Evolutionary conservation across 2,888 invertebrate genomes (phyloP).

Genomic region (Microctonus brassicae): DNA sequence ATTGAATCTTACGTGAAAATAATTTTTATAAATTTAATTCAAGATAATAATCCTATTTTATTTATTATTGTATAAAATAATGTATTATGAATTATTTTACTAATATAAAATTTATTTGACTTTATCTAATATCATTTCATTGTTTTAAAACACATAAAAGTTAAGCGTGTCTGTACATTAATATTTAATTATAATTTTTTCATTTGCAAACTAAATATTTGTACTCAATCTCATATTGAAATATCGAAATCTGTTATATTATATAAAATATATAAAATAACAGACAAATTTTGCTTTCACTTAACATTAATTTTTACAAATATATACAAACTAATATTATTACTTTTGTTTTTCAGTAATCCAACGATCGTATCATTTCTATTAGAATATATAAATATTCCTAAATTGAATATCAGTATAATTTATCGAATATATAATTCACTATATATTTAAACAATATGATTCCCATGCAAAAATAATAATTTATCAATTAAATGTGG

Average conservation of each 20-base stretch:
- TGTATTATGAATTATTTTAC: background rate
- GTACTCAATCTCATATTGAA: background rate
- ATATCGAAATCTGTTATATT: background rate
- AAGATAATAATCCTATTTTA: background rate
- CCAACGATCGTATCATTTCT: background rate
- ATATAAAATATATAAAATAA: background rate
- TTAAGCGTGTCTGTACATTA: background rate
- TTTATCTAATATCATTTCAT: background rate
- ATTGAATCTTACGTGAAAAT: slow-evolving; percentile 56
- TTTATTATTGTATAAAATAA: slow-evolving; percentile 9
- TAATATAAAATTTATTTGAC: background rate
- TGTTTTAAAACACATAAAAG: background rate
- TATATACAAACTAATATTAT: slow-evolving; percentile 24
- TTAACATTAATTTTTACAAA: background rate
- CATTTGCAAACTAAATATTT: background rate
- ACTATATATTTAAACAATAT: slow-evolving; percentile 50
- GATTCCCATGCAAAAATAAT: slow-evolving; percentile 67
- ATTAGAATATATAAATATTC: background rate
- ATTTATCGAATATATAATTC: slow-evolving; percentile 17
- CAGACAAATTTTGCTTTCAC: background rate
- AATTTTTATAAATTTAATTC: slow-evolving; percentile 11
- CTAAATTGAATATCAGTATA: too few relatives aligned
- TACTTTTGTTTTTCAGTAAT: slow-evolving; percentile 26
- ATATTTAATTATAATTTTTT: background rate
- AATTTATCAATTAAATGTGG: slow-evolving; percentile 67